phyloP scores from a whole-genome alignment of 2,888 invertebrate genomes.

The Rhyacophila evoluta region DNA sequence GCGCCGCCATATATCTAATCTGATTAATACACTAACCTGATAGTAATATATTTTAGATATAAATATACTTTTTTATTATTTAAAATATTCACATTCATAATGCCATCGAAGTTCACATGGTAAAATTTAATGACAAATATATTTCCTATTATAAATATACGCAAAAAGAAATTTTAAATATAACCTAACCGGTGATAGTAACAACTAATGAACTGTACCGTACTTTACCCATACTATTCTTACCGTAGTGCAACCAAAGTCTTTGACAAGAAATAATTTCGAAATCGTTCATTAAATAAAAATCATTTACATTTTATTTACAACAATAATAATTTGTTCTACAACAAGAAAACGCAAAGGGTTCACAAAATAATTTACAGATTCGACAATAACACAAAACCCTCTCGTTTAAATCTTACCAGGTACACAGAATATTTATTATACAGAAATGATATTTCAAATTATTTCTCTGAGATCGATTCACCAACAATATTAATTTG shows the following conservation, averaged over 20 bases:
- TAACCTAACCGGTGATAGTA: conserved; percentile 25
- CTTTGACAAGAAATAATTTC: conserved; percentile 10
- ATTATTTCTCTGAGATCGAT: conserved; percentile 14
- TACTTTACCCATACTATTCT: conserved; percentile 38
- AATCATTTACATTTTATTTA: conserved; percentile 15
- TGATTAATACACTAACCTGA: conserved; percentile 34
- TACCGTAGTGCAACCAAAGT: conserved; percentile 27
- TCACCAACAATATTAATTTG: not conserved
- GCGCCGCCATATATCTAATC: conserved; percentile 36
- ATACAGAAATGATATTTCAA: conserved; percentile 4
- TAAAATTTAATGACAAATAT: conserved; percentile 11
- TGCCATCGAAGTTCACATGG: conserved; percentile 20
- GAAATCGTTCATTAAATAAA: not conserved
- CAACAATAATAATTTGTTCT: conserved; percentile 37
- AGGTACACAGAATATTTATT: conserved; percentile 20
- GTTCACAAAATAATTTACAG: not conserved
- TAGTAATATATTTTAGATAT: conserved; percentile 35
- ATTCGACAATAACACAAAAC: not conserved
- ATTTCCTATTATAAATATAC: conserved; percentile 23
- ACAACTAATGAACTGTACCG: conserved; percentile 41
- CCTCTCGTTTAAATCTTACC: not conserved
- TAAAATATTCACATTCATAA: conserved; percentile 34
- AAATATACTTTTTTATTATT: conserved; percentile 41
- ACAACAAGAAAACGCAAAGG: conserved; percentile 15
- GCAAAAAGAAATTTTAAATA: conserved; percentile 23